Conservation (phyloP, 1,140 invertebrate genomes). For the Paramacrobiotus metropolitanus region DNA sequence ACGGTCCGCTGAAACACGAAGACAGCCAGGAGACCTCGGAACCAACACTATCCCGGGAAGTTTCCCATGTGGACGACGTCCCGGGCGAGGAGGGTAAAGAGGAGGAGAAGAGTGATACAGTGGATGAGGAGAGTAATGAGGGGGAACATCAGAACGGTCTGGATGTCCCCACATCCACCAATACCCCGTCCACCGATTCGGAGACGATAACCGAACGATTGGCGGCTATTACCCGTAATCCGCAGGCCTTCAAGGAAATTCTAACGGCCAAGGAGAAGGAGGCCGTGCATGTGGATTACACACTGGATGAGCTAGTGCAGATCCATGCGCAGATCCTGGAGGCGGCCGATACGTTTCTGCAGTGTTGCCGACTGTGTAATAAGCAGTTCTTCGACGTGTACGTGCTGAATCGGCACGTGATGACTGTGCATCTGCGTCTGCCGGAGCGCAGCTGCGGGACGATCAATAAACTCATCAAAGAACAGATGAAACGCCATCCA, state of each 20-base stretch:
- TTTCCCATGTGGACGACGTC: not conserved
- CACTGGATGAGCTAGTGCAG: not conserved
- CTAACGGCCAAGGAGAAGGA: not conserved
- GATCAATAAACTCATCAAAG: constrained; percentile 2
- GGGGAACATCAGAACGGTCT: not conserved
- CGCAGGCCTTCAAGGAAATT: not conserved
- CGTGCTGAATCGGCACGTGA: not conserved
- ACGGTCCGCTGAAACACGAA: not conserved
- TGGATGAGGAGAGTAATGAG: not conserved
- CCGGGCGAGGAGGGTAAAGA: not conserved
- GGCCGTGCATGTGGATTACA: not conserved
- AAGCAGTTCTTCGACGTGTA: constrained; percentile 3
- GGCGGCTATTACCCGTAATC: not conserved
- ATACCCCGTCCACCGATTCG: not conserved
- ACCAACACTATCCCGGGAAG: not conserved
- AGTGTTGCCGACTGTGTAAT: not conserved
- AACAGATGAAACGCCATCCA: not conserved
- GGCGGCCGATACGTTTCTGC: not conserved
- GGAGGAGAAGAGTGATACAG: not conserved
- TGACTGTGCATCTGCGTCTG: constrained; percentile 1
- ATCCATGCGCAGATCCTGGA: not conserved
- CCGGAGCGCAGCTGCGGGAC: not conserved
- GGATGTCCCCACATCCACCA: not conserved
- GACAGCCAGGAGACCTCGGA: not conserved
- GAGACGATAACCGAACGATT: not conserved